Conservation (phyloP, 1,140 invertebrate species). For the Steinernema khuongi region DNA sequence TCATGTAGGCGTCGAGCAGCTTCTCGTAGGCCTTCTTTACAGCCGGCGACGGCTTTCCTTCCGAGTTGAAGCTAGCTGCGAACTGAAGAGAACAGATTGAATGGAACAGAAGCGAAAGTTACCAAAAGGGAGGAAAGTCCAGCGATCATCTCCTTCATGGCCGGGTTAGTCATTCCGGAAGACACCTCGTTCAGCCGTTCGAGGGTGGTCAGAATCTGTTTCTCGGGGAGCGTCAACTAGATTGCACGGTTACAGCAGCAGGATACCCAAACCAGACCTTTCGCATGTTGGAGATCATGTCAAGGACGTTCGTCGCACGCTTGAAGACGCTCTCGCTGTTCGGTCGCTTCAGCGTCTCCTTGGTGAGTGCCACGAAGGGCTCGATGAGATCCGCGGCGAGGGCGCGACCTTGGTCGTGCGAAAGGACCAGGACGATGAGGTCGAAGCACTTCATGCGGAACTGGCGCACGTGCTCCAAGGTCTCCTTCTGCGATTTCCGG, state of each 20-base stretch:
- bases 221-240: background rate
- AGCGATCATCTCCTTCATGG: constrained; percentile 5
- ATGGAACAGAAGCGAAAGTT: background rate
- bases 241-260: too few species aligned
- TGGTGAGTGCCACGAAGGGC: background rate
- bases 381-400: background rate
- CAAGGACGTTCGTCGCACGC: background rate
- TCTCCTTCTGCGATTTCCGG: constrained; percentile 1
- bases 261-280: too few species aligned
- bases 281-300: constrained; percentile 9
- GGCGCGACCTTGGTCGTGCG: background rate
- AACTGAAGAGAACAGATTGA: background rate
- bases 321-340: constrained; percentile 10
- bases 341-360: background rate
- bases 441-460: constrained; percentile 13
- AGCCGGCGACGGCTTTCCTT: background rate
- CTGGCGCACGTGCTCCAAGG: background rate
- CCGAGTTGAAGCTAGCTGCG: background rate
- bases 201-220: background rate
- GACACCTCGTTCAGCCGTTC: background rate
- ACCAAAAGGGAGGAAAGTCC: background rate
- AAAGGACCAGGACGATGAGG: background rate
- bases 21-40: background rate
- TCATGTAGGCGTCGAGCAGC: background rate
- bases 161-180: background rate